Percentiles rank a stretch among this genome's conserved stretches.
Conservation (phyloP, 1,140 invertebrate genomes). For the Euura saliciscinereae region DNA sequence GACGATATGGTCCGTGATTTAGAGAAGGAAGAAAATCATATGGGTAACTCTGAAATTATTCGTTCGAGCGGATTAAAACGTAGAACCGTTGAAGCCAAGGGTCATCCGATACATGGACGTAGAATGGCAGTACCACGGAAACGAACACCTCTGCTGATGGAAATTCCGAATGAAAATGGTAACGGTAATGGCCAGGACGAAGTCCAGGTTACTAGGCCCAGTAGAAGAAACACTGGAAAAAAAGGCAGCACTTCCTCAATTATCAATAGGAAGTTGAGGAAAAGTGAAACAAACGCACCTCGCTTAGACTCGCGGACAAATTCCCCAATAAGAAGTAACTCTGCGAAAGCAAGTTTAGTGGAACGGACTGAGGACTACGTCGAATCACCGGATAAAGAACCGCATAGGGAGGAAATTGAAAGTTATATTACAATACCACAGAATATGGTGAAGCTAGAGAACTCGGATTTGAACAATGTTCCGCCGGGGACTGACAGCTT, state of each 20-base stretch:
- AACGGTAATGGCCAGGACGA: not conserved
- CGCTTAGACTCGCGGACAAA: conserved; percentile 1
- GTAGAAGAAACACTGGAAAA: not conserved
- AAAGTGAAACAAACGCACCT: not conserved
- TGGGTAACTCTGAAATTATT: too few species aligned
- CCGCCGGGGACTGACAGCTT: too few species aligned
- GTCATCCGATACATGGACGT: not conserved
- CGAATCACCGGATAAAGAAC: too few species aligned
- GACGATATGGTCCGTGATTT: too few species aligned
- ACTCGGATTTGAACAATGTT: not conserved
- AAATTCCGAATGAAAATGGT: not conserved
- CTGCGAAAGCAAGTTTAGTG: too few species aligned
- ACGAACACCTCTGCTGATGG: not conserved
- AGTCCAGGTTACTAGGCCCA: not conserved
- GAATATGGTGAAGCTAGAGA: conserved; percentile 26
- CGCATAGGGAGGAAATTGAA: too few species aligned
- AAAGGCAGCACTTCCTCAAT: too few species aligned
- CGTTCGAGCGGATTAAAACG: too few species aligned
- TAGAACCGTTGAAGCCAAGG: too few species aligned
- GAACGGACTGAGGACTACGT: too few species aligned
- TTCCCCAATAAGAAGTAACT: not conserved
- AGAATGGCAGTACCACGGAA: not conserved
- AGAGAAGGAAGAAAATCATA: too few species aligned
- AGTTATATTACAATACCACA: not conserved
- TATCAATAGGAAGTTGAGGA: not conserved